These are phyloP conservation scores for Theretra japonica DNA, from an alignment of 2,888 invertebrate species.

Conservation along the genomic window DNA sequence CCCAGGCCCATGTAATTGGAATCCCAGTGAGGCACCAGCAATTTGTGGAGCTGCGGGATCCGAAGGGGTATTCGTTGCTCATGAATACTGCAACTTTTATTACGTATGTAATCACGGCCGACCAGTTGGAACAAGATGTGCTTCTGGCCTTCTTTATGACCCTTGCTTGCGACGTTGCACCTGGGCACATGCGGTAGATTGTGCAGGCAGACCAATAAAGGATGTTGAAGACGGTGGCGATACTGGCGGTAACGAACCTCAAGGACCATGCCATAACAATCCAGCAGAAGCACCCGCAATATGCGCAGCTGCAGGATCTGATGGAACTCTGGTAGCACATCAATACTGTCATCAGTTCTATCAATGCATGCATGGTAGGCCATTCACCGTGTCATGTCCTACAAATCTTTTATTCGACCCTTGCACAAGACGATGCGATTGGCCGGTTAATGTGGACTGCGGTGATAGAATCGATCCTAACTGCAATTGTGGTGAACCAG, in stretches of 20 bases:
- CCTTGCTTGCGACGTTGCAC: constrained; percentile 47
- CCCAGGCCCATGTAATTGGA: constrained; percentile 36
- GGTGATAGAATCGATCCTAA: constrained; percentile 45
- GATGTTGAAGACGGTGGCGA: constrained; percentile 27
- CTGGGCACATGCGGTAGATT: constrained; percentile 47
- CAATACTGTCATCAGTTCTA: constrained; percentile 60
- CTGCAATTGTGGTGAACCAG: constrained; percentile 27
- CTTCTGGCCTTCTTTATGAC: constrained; percentile 44
- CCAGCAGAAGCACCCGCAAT: constrained; percentile 50
- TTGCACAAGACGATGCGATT: constrained; percentile 50
- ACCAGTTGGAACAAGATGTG: constrained; percentile 45
- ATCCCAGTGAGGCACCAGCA: constrained; percentile 39
- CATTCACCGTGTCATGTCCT: constrained; percentile 44
- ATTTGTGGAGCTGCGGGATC: constrained; percentile 39
- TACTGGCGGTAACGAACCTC: constrained; percentile 33
- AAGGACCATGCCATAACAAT: constrained; percentile 38
- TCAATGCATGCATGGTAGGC: constrained; percentile 45
- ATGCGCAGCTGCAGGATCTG: constrained; percentile 49
- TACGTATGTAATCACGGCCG: constrained; percentile 47
- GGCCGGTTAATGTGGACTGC: constrained; percentile 54
- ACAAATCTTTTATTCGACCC: constrained; percentile 48
- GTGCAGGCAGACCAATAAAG: constrained; percentile 41
- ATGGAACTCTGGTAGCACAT: constrained; percentile 51
- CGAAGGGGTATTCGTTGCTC: constrained; percentile 44
- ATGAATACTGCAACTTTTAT: constrained; percentile 50